Evolutionary conservation across 2,113 vertebrate genomes (phyloP).

Genomic region (Calyptommatus sinebrachiatus): DNA sequence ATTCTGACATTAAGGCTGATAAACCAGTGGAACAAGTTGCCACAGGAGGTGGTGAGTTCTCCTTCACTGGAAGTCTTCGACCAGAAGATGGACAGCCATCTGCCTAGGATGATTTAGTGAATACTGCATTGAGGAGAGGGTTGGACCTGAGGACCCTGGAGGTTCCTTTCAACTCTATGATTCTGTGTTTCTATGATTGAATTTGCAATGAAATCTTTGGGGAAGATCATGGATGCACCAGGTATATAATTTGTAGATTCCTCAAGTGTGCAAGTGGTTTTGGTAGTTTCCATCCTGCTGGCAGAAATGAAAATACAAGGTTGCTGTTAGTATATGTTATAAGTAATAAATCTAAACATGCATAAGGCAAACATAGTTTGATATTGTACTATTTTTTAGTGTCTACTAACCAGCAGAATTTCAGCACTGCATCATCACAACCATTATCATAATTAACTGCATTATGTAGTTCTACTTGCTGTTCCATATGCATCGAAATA

Average conservation of each 20-base stretch:
- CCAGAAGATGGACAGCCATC: no score
- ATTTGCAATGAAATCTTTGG: neutral
- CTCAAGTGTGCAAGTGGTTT: neutral
- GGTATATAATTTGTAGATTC: no score
- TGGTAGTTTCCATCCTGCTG: no score
- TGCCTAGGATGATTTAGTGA: no score
- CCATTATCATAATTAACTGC: slow-evolving; percentile 16
- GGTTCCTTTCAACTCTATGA: no score
- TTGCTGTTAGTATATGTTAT: neutral
- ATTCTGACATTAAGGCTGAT: no score
- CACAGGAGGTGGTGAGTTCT: no score
- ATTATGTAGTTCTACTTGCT: slow-evolving; percentile 24
- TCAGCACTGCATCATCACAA: neutral
- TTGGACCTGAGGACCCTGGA: no score
- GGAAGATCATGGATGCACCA: neutral
- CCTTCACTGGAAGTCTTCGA: no score
- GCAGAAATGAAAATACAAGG: neutral
- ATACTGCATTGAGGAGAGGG: no score
- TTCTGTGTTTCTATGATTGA: neutral
- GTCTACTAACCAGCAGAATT: slow-evolving; percentile 13
- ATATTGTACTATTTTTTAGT: neutral
- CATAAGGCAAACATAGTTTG: neutral
- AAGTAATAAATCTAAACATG: neutral
- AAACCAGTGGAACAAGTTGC: no score
- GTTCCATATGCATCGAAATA: neutral